Conservation (phyloP, 2,797 vertebrate species). For the Rhinella marina region DNA sequence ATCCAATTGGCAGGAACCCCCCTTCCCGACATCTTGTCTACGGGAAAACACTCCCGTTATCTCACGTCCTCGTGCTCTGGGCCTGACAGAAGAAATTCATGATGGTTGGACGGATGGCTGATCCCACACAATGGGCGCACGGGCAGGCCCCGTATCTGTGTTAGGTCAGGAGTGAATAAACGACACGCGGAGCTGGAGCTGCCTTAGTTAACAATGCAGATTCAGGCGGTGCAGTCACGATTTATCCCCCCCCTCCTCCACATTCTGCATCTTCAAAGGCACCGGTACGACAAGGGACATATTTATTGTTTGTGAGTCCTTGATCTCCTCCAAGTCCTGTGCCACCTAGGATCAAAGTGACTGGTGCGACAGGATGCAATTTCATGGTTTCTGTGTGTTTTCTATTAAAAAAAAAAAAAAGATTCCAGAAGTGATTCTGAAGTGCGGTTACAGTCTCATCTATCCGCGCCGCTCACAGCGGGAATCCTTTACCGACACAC, state of each 20-base stretch:
- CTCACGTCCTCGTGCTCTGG: neutral
- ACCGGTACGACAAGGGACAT: neutral
- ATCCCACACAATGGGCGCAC: constrained; percentile 7
- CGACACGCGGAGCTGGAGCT: constrained; percentile 29
- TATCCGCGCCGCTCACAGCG: neutral
- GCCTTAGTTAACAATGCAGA: constrained; percentile 37
- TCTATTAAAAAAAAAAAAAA: neutral
- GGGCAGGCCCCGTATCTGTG: constrained; percentile 24
- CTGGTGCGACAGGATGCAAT: neutral
- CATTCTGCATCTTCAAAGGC: constrained; percentile 21
- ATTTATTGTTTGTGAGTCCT: constrained; percentile 32
- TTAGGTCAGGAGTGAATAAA: constrained; percentile 52
- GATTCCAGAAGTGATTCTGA: neutral
- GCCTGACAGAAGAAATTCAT: constrained; percentile 24
- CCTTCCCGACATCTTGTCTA: neutral
- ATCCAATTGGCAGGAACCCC: neutral
- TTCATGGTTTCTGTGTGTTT: neutral
- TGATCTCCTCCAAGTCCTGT: constrained; percentile 6
- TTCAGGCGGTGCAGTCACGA: neutral
- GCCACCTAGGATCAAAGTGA: constrained; percentile 41
- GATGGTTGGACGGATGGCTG: constrained; percentile 10
- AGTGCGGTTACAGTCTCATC: neutral
- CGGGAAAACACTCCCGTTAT: neutral
- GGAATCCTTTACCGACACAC: neutral
- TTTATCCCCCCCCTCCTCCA: neutral